These are phyloP conservation scores for Dicyrtomina minuta DNA, from an alignment of 2,888 invertebrate species.

Conservation along the genomic window DNA sequence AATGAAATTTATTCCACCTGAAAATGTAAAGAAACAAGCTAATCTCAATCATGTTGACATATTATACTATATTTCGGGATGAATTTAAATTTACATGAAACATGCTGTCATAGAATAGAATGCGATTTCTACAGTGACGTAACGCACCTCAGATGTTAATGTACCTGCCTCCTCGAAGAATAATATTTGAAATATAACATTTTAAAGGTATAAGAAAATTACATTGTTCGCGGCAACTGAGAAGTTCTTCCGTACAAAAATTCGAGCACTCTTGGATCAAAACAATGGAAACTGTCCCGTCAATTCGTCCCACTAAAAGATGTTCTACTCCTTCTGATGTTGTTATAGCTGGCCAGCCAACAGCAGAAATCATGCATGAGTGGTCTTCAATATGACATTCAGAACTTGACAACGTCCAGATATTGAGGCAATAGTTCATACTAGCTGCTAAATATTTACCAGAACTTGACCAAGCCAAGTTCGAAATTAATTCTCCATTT, in stretches of 20 bases:
- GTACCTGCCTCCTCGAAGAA: no score
- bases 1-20: slow-evolving; percentile 61
- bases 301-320: slow-evolving; percentile 61
- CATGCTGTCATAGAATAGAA: no score
- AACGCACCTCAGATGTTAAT: no score
- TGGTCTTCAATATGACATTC: slow-evolving; percentile 59
- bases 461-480: slow-evolving; percentile 61
- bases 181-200: no score
- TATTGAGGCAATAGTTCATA: slow-evolving; percentile 63
- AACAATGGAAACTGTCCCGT: slow-evolving; percentile 56
- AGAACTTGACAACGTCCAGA: slow-evolving; percentile 58
- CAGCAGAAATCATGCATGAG: slow-evolving; percentile 59
- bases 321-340: slow-evolving; percentile 54
- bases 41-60: no score
- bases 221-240: slow-evolving; percentile 37
- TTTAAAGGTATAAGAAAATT: no score
- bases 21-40: no score
- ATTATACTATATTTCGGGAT: no score
- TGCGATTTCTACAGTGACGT: no score
- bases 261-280: slow-evolving; percentile 31
- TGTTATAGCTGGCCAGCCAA: slow-evolving; percentile 60
- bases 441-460: slow-evolving; percentile 63
- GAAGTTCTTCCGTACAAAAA: slow-evolving; percentile 53
- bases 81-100: no score
- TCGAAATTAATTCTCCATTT: slow-evolving; percentile 59